These are phyloP conservation scores for Microcebus griseorufus DNA, from an alignment of 2,113 vertebrate species.

Conservation along the genomic window DNA sequence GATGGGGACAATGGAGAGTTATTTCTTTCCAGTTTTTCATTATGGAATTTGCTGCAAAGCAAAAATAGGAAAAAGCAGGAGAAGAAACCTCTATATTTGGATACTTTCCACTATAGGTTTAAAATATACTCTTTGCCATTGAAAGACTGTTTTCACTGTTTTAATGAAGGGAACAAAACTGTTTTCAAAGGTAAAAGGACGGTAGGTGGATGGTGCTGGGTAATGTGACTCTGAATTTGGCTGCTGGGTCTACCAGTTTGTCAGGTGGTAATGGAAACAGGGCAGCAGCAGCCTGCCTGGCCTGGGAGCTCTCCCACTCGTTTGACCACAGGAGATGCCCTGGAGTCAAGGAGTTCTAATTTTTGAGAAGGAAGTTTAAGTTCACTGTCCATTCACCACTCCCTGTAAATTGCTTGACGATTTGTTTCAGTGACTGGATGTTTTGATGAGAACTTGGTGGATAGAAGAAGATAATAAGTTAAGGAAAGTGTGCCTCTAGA, in stretches of 20 bases:
- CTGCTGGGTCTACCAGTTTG: not conserved
- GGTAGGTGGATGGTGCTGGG: not conserved
- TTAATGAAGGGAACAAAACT: not conserved
- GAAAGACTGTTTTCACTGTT: constrained; percentile 42
- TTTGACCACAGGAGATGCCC: not conserved
- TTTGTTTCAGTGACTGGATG: not conserved
- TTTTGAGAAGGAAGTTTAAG: not conserved
- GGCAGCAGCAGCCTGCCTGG: not conserved
- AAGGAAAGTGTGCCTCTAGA: not conserved
- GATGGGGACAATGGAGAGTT: constrained; percentile 40
- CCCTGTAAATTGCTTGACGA: not conserved
- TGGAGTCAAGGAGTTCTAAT: not conserved
- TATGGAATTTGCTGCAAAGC: constrained; percentile 54
- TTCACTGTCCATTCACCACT: not conserved
- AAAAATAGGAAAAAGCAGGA: constrained; percentile 43
- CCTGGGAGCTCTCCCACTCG: not conserved
- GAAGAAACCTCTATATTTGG: constrained; percentile 56
- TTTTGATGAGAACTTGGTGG: not conserved
- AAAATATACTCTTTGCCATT: constrained; percentile 34
- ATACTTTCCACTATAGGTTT: constrained; percentile 29
- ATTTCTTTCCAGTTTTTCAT: constrained; percentile 53
- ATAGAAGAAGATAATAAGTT: not conserved
- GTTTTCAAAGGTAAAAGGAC: constrained; percentile 25
- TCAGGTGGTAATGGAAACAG: not conserved
- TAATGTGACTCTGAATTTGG: not conserved